Evolutionary conservation across 1,140 invertebrate species (phyloP), one percentile per base, ranked within the genome.

Genomic region (Hesperophylax magnus): DNA sequence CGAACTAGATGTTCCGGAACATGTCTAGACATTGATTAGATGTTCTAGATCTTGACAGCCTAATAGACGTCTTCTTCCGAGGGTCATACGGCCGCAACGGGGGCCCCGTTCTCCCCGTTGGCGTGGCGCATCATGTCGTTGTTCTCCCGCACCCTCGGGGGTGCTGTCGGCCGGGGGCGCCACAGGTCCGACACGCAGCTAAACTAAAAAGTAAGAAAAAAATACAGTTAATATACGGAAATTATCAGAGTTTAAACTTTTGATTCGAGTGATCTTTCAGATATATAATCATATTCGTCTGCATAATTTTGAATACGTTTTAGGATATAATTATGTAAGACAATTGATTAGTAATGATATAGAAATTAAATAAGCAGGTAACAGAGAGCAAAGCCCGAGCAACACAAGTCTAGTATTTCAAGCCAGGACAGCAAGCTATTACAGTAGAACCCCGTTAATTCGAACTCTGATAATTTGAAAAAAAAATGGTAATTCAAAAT

Each of bases 111-210:
- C 8, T 31, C 27, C 6, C 27, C 56, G n/a, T 20, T 58, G 53
- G 53, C 5, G 3, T 31, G 24, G 9, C 72, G 54, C 15, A 60
- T 34, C 15, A 58, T 27, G 27, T 76, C 56, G 15, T 60, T 39
- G 54, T 58, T 39, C 27, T 76, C 72, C 24, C 8, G 24, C 18
- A 60, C 18, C 31, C 56, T 76, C 31, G 76, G 76, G 20, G 65
- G 3, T 9, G 69, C 53, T 11, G 63, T 1, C 17, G 31, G 22
- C 14, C 65, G 56, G 2, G 77, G 78, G n/a, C 60, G 31, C 81
- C 81, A 83, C 27, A 83, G 47, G 27, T 83, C 78, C 6, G 81
- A 83, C 7, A 83, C 71, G 24, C 81, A 78, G 20, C 31, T 72
- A 80, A 83, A 83, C 81, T 83, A 60, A 34, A 83, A 80, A 78